Evolutionary conservation across 1,140 invertebrate species (phyloP).

Genomic region (Drosophila pseudoananassae): DNA sequence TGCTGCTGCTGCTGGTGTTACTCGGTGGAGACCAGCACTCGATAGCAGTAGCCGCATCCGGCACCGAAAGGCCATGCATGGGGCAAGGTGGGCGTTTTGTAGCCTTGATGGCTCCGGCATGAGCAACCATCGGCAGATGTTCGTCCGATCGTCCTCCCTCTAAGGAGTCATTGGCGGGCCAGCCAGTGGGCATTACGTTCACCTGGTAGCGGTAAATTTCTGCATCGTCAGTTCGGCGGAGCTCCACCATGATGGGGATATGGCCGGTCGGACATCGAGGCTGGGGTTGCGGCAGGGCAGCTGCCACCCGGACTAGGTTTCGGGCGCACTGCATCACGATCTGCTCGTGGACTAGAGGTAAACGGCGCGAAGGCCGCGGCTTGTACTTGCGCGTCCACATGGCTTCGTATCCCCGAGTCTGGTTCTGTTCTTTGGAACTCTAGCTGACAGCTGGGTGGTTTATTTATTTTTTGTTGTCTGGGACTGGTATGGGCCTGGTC

Average conservation of each 20-base stretch:
- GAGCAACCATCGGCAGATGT: constrained; percentile 1
- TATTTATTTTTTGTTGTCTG: not conserved
- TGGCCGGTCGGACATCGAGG: constrained; percentile 35
- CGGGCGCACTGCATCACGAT: constrained; percentile 62
- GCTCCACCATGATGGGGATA: constrained; percentile 59
- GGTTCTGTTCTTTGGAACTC: not conserved
- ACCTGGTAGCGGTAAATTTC: constrained; percentile 57
- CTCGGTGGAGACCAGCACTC: not conserved
- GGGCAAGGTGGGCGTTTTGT: constrained; percentile 24
- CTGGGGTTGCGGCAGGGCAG: constrained; percentile 49
- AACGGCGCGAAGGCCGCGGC: constrained; percentile 5
- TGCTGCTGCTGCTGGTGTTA: not conserved
- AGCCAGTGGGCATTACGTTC: constrained; percentile 33
- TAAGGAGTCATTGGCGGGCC: not conserved
- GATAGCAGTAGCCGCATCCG: not conserved
- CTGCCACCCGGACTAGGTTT: constrained; percentile 43
- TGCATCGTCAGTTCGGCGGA: constrained; percentile 45
- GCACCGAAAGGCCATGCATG: constrained; percentile 18
- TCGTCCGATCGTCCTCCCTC: not conserved
- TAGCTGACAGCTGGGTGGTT: not conserved
- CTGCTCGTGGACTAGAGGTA: constrained; percentile 47
- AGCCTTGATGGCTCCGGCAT: not conserved
- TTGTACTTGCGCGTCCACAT: constrained; percentile 44
- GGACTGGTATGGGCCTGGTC: not conserved
- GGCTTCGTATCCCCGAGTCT: not conserved